Evolutionary conservation across 2,113 vertebrate species (phyloP).

Genomic region (Dipodomys merriami): DNA sequence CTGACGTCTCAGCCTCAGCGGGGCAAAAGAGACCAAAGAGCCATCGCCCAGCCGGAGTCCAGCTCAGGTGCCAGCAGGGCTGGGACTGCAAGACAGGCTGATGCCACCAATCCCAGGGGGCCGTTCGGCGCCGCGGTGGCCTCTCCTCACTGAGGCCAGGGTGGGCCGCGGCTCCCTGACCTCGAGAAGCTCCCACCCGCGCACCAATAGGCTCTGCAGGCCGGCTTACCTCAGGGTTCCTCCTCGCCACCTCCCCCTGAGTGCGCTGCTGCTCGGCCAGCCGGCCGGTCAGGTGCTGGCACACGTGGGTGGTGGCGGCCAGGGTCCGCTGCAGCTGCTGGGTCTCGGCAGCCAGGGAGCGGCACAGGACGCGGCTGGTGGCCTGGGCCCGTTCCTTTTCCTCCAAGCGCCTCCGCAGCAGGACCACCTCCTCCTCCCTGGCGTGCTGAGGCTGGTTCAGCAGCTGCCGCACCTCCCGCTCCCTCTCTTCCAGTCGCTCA

Average conservation of each 20-base stretch:
- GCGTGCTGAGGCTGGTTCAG: slow-evolving; percentile 86
- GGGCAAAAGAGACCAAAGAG: neutral
- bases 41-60: accelerated
- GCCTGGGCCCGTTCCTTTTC: slow-evolving; percentile 89
- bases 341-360: slow-evolving; percentile 90
- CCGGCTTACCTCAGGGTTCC: too few species aligned
- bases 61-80: neutral
- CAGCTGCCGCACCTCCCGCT: slow-evolving; percentile 86
- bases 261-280: slow-evolving; percentile 87
- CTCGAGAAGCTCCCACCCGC: too few species aligned
- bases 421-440: slow-evolving; percentile 88
- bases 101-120: too few species aligned
- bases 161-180: too few species aligned
- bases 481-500: slow-evolving; percentile 87
- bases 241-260: neutral
- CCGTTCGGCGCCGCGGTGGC: neutral
- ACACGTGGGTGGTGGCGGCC: slow-evolving; percentile 91
- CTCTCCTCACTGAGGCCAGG: too few species aligned
- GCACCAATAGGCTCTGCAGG: too few species aligned
- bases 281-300: slow-evolving; percentile 91
- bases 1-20: neutral
- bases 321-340: slow-evolving; percentile 91
- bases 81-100: neutral
- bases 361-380: slow-evolving; percentile 90
- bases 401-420: slow-evolving; percentile 85